Conservation (phyloP, 2,888 invertebrate species). For the Tanytarsus gracilentus region DNA sequence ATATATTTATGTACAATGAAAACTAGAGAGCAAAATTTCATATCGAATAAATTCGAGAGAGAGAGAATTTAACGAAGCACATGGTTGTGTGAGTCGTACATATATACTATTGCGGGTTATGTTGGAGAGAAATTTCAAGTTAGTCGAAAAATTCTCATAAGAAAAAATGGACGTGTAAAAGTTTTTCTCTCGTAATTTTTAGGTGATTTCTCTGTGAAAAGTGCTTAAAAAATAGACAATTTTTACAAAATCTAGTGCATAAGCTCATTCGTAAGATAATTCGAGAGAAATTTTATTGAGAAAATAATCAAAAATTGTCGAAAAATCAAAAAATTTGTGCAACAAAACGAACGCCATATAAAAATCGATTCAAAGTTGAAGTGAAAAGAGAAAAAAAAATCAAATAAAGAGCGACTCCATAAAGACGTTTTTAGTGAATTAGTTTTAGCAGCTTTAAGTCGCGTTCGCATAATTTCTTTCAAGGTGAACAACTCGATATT, state of each 20-base stretch:
- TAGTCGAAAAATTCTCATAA: slow-evolving; percentile 6
- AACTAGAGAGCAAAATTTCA: background rate
- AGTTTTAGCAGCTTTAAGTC: too few species aligned
- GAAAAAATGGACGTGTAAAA: slow-evolving; percentile 13
- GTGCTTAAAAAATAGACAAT: background rate
- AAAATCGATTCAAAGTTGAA: background rate
- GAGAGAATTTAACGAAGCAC: slow-evolving; percentile 1
- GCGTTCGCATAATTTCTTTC: background rate
- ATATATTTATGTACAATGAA: background rate
- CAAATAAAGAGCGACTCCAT: slow-evolving; percentile 1
- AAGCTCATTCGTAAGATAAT: background rate
- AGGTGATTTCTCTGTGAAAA: slow-evolving; percentile 18
- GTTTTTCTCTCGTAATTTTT: slow-evolving; percentile 1
- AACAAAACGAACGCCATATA: slow-evolving; percentile 8
- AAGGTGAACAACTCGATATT: slow-evolving; percentile 4
- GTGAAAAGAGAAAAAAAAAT: slow-evolving; percentile 1
- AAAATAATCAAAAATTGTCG: background rate
- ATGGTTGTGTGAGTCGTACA: background rate
- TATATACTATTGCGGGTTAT: background rate
- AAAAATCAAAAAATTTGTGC: background rate
- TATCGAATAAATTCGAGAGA: too few species aligned
- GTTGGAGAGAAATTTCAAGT: too few species aligned
- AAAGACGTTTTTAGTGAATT: background rate
- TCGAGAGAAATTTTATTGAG: background rate
- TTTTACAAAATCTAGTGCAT: background rate